A percentile compares a stretch with the other conserved stretches of the same genome.
These are phyloP conservation scores for Diceros bicornis DNA, from an alignment of 2,797 vertebrate genomes.

Conservation along the genomic window DNA sequence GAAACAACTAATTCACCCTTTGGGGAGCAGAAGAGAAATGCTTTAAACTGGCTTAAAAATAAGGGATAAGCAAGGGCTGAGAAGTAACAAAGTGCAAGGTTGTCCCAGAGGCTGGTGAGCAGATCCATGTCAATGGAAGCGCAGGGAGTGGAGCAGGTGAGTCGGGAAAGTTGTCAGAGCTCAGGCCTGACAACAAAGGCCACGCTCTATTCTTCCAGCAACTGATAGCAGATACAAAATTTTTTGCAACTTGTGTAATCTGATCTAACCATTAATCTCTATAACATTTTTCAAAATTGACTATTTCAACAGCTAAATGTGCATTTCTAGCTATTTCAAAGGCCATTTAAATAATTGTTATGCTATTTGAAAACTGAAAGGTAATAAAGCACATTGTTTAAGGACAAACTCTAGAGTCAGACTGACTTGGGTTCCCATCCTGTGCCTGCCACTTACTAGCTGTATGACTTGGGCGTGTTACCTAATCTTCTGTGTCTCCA, in stretches of 20 bases:
- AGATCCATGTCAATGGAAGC: not conserved
- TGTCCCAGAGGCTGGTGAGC: not conserved
- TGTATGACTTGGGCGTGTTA: conserved; percentile 27
- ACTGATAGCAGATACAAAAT: not conserved
- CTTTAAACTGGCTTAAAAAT: conserved; percentile 27
- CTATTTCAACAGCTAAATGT: not conserved
- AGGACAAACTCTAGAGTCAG: not conserved
- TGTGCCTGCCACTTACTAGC: conserved; percentile 32
- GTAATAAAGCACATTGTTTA: conserved; percentile 76
- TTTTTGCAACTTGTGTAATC: not conserved
- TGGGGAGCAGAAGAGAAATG: not conserved
- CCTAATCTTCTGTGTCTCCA: not conserved
- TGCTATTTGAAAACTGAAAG: not conserved
- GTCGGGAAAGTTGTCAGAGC: not conserved
- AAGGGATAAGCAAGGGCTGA: not conserved
- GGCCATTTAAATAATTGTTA: not conserved
- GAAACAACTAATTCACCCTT: not conserved
- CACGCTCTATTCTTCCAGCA: not conserved
- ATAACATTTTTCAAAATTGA: conserved; percentile 35
- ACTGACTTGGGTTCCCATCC: conserved; percentile 49
- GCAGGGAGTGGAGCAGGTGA: not conserved
- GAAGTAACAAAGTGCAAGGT: not conserved
- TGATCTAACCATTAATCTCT: conserved; percentile 25
- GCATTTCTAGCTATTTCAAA: conserved; percentile 21
- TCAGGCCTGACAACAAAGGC: not conserved